Conservation (phyloP, 1,140 invertebrate species). For the Pectinophora gossypiella region DNA sequence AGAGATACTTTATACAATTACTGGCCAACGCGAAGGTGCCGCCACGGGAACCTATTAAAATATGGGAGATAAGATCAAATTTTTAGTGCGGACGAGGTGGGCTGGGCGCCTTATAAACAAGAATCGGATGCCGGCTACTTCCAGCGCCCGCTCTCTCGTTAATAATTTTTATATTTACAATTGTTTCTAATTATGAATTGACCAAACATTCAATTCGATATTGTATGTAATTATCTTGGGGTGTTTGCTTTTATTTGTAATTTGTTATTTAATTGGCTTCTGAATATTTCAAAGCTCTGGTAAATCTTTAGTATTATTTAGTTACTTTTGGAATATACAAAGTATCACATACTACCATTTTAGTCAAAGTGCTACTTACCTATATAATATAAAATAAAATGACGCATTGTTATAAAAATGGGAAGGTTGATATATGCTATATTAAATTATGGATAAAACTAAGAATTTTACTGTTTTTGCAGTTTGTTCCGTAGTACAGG, state of each 20-base stretch:
- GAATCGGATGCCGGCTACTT: slow-evolving; percentile 43
- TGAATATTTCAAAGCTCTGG: slow-evolving; percentile 30
- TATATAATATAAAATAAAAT: no score
- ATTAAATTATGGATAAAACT: no score
- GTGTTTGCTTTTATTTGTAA: slow-evolving; percentile 65
- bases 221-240: slow-evolving; percentile 62
- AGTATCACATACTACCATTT: no score
- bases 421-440: no score
- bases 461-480: no score
- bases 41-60: slow-evolving; percentile 69
- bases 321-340: no score
- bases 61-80: slow-evolving; percentile 66
- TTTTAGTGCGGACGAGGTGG: slow-evolving; percentile 60
- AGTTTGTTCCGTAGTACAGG: no score
- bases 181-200: slow-evolving; percentile 68
- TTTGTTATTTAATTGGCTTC: slow-evolving; percentile 66
- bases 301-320: no score
- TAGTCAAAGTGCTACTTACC: no score
- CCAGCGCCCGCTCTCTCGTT: slow-evolving; percentile 37
- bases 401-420: no score
- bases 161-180: slow-evolving; percentile 58
- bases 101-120: slow-evolving; percentile 53
- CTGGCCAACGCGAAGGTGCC: slow-evolving; percentile 44
- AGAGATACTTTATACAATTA: slow-evolving; percentile 62
- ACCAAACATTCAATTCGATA: slow-evolving; percentile 63